Evolutionary conservation across 2,113 vertebrate genomes (phyloP).

Genomic region (Ovibos moschatus): DNA sequence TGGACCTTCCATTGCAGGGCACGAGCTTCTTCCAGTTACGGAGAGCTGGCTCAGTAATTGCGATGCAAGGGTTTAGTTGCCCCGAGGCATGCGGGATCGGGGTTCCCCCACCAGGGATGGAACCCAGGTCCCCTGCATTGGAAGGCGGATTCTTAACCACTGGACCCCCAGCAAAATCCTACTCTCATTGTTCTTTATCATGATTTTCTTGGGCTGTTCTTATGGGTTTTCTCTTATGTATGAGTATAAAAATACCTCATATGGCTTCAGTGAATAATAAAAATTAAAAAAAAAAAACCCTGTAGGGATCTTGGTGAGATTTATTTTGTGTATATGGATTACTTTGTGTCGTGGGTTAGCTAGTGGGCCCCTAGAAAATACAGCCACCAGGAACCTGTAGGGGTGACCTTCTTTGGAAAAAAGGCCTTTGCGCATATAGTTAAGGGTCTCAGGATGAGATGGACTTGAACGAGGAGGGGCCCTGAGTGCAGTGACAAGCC

Average conservation of each 20-base stretch:
- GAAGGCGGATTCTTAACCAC: not conserved
- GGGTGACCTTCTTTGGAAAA: not conserved
- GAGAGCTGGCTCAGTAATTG: not conserved
- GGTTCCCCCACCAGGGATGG: not conserved
- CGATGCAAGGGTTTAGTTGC: not conserved
- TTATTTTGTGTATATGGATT: not conserved
- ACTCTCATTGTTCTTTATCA: accelerated
- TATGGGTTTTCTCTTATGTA: not conserved
- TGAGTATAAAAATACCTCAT: too few species aligned
- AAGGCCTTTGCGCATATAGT: not conserved
- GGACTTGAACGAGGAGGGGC: not conserved
- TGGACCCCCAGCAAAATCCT: not conserved
- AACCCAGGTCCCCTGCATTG: not conserved
- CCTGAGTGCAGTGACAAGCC: not conserved
- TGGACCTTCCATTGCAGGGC: not conserved
- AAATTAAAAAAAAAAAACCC: too few species aligned
- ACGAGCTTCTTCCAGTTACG: not conserved
- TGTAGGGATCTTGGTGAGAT: not conserved
- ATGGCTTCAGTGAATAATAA: not conserved
- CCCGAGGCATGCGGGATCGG: not conserved
- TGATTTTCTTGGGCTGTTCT: not conserved
- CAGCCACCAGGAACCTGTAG: not conserved
- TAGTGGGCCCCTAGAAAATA: not conserved
- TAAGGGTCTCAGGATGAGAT: not conserved
- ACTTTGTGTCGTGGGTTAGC: not conserved